Conservation (phyloP, 2,888 invertebrate species). For the Stenodera caucasica region DNA sequence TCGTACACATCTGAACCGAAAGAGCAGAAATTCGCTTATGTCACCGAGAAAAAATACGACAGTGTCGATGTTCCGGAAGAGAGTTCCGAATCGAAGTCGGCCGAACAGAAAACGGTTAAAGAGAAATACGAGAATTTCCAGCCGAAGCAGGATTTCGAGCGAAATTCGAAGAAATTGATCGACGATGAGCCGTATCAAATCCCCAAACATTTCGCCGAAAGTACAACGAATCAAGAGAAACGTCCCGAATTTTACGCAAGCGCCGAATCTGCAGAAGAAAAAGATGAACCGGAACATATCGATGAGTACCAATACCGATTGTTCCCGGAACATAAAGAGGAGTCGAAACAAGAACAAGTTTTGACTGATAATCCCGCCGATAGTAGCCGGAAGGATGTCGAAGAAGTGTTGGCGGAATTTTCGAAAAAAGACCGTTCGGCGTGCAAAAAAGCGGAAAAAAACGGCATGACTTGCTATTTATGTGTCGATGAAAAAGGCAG, state of each 20-base stretch:
- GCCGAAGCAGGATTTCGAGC: conserved; percentile 13
- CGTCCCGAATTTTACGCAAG: conserved; percentile 25
- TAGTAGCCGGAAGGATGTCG: conserved; percentile 66
- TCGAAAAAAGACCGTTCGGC: conserved; percentile 71
- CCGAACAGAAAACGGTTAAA: conserved; percentile 22
- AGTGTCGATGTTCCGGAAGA: conserved; percentile 61
- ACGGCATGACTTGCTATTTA: conserved; percentile 76
- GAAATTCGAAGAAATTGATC: conserved; percentile 28
- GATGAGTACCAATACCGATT: conserved; percentile 56
- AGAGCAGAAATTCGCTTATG: conserved; percentile 71
- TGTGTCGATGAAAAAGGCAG: conserved; percentile 70
- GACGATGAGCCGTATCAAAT: conserved; percentile 42
- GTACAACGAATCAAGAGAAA: conserved; percentile 33
- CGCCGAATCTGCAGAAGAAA: conserved; percentile 48
- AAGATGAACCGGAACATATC: conserved; percentile 55
- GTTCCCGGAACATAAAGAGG: conserved; percentile 53
- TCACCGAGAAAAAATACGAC: conserved; percentile 65
- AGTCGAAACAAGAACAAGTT: conserved; percentile 50
- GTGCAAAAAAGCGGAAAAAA: conserved; percentile 71
- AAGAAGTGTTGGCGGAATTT: conserved; percentile 72
- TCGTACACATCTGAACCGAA: conserved; percentile 74
- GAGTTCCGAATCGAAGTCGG: conserved; percentile 47
- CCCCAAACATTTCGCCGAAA: conserved; percentile 44
- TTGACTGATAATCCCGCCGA: conserved; percentile 47
- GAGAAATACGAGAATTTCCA: conserved; percentile 14